These are phyloP conservation scores for Loripinus fragilis DNA, from an alignment of 2,888 invertebrate genomes.

Conservation along the genomic window DNA sequence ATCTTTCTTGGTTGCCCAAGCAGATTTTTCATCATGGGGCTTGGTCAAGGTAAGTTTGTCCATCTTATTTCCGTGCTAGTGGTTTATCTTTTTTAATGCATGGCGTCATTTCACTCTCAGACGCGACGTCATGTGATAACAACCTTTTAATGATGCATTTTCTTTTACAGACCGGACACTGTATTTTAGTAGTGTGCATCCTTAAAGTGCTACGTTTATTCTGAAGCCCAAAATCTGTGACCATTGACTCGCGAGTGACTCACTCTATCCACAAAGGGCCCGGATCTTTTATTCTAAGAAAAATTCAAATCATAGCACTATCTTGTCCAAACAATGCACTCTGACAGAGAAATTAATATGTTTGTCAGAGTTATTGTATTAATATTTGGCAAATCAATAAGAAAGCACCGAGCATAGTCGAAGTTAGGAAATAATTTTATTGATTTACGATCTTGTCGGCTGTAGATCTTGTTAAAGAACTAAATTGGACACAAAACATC, in stretches of 20 bases:
- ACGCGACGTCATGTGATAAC: too few relatives aligned
- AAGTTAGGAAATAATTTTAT: slow-evolving; percentile 14
- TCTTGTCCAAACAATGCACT: slow-evolving; percentile 9
- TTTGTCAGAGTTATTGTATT: slow-evolving; percentile 14
- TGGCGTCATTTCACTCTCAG: too few relatives aligned
- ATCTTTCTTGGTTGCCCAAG: too few relatives aligned
- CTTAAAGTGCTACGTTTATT: neutral
- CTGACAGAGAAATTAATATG: slow-evolving; percentile 12
- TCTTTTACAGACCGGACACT: too few relatives aligned
- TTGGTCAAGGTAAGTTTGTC: too few relatives aligned
- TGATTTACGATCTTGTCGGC: neutral
- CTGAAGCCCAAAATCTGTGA: too few relatives aligned
- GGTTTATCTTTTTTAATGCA: too few relatives aligned
- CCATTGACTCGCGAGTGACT: neutral
- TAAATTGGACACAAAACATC: neutral
- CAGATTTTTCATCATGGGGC: too few relatives aligned
- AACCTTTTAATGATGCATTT: too few relatives aligned
- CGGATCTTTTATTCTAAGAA: slow-evolving; percentile 12
- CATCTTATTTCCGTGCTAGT: too few relatives aligned
- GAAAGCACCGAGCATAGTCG: neutral
- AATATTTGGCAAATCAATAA: slow-evolving; percentile 19
- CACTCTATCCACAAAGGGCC: neutral
- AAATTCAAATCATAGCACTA: slow-evolving; percentile 5
- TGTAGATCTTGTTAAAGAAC: neutral
- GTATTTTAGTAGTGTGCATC: neutral